A percentile compares a stretch with the other conserved stretches of the same genome.
These are phyloP conservation scores for Phrynocephalus vlangalii DNA, from an alignment of 2,797 vertebrate genomes.

Conservation along the genomic window DNA sequence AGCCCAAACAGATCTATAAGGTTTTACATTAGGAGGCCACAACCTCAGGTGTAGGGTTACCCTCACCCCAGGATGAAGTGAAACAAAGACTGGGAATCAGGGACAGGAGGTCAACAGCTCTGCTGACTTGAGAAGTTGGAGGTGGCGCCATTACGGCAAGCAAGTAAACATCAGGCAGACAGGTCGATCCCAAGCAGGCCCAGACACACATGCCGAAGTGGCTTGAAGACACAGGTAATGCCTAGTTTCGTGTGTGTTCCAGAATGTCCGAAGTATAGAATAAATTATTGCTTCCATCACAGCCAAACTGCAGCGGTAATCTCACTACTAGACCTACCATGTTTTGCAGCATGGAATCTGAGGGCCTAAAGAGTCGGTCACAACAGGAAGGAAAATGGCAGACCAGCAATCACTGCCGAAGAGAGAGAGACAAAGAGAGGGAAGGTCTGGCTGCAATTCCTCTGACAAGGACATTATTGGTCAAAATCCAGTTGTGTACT, in stretches of 20 bases:
- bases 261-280: not conserved
- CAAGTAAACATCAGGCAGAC: conserved; percentile 82
- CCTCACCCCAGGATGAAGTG: conserved; percentile 47
- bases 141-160: conserved; percentile 75
- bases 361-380: not conserved
- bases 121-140: conserved; percentile 59
- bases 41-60: conserved; percentile 73
- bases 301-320: not conserved
- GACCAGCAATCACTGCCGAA: not conserved
- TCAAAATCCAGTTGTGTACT: too few relatives aligned
- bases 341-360: not conserved
- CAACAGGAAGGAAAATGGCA: not conserved
- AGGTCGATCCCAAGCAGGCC: conserved; percentile 57
- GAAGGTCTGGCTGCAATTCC: not conserved
- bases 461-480: not conserved
- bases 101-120: conserved; percentile 77
- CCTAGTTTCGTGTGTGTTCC: not conserved
- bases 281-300: not conserved
- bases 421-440: not conserved
- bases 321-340: not conserved
- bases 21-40: conserved; percentile 77
- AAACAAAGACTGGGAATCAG: conserved; percentile 66
- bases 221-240: conserved; percentile 16
- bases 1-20: conserved; percentile 81
- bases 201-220: conserved; percentile 18